Conservation (phyloP, 2,888 invertebrate species). For the Lysandra coridon region DNA sequence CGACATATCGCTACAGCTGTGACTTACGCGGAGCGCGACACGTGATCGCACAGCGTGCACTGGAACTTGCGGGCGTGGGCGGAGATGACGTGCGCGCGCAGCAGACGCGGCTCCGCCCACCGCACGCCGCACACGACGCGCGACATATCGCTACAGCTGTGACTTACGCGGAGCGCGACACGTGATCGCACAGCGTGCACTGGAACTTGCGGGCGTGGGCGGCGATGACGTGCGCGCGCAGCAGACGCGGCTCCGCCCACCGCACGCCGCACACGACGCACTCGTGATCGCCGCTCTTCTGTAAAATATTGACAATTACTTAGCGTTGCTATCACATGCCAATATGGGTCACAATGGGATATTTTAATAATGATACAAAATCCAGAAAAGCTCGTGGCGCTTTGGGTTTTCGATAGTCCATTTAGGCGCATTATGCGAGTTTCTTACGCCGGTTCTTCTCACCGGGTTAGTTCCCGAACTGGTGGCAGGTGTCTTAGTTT, state of each 20-base stretch:
- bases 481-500: no score
- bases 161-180: slow-evolving; percentile 49
- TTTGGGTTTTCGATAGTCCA: no score
- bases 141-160: no score
- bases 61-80: slow-evolving; percentile 57
- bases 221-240: slow-evolving; percentile 50
- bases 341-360: no score
- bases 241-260: slow-evolving; percentile 47
- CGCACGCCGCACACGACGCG: slow-evolving; percentile 55
- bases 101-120: slow-evolving; percentile 47
- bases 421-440: no score
- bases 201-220: slow-evolving; percentile 58
- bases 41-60: slow-evolving; percentile 55
- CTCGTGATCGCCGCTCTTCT: slow-evolving; percentile 49
- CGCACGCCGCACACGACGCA: slow-evolving; percentile 58
- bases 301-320: slow-evolving; percentile 14
- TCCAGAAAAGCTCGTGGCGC: no score
- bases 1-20: no score
- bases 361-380: no score
- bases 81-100: slow-evolving; percentile 50
- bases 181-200: slow-evolving; percentile 55
- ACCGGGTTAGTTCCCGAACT: no score
- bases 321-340: neutral
- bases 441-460: no score
- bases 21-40: slow-evolving; percentile 49